Conservation (phyloP, 1,140 invertebrate species). For the Drosophila baimaii region DNA sequence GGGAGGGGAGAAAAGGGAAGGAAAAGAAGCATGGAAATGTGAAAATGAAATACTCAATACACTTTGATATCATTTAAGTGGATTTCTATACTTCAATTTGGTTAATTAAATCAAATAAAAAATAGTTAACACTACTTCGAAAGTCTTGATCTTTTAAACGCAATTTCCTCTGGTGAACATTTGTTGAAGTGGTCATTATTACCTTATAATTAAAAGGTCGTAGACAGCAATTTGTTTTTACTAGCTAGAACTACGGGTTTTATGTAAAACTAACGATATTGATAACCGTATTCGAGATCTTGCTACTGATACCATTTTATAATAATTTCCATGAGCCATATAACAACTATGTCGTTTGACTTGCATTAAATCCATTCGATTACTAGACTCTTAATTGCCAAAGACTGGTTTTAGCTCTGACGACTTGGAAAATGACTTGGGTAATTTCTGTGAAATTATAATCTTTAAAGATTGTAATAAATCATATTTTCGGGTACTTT, state of each 20-base stretch:
- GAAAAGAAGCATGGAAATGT: conserved; percentile 37
- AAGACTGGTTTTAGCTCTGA: conserved; percentile 13
- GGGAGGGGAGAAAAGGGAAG: conserved; percentile 12
- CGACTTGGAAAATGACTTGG: conserved; percentile 5
- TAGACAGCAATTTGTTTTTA: conserved; percentile 2
- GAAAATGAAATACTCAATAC: conserved; percentile 24
- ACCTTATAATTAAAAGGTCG: background rate
- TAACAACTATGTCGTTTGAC: background rate
- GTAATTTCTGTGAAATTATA: conserved; percentile 15
- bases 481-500: conserved; percentile 22
- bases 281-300: background rate
- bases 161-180: background rate
- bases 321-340: background rate
- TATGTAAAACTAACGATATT: conserved; percentile 2
- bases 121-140: background rate
- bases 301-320: background rate
- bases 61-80: background rate
- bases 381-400: background rate
- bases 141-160: background rate
- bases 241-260: conserved; percentile 7
- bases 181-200: background rate
- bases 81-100: background rate
- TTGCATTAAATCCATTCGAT: background rate
- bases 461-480: background rate
- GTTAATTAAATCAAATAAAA: background rate